A percentile compares a stretch with the other conserved stretches of the same genome.
Evolutionary conservation across 2,113 vertebrate genomes (phyloP).

Genomic region (Rissa tridactyla): DNA sequence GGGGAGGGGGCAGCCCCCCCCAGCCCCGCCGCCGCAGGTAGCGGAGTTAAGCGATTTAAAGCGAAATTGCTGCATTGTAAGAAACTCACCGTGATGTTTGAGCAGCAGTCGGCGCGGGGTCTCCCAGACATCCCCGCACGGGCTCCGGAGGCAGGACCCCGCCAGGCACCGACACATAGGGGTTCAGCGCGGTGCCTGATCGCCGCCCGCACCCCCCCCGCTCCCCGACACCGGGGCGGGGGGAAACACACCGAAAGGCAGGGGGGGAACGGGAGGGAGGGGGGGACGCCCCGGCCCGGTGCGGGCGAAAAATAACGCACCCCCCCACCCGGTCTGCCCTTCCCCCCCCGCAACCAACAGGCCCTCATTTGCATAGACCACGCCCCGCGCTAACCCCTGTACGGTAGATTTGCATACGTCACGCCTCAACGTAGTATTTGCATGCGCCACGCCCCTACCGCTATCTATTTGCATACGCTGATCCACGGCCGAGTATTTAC

Average conservation of each 20-base stretch:
- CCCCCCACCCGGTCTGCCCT: too few relatives aligned
- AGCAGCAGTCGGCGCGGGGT: slow-evolving; percentile 96
- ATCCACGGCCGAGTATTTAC: too few relatives aligned
- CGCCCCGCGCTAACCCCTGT: too few relatives aligned
- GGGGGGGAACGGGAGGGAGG: too few relatives aligned
- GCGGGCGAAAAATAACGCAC: not conserved
- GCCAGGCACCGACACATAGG: slow-evolving; percentile 70
- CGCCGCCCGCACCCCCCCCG: not conserved
- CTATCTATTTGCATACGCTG: too few relatives aligned
- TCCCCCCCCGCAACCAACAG: too few relatives aligned
- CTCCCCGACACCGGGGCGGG: not conserved
- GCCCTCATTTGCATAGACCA: too few relatives aligned
- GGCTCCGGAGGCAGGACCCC: slow-evolving; percentile 91
- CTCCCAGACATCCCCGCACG: slow-evolving; percentile 95
- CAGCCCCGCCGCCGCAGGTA: slow-evolving; percentile 62
- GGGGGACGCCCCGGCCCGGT: not conserved
- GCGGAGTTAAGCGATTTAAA: slow-evolving; percentile 86
- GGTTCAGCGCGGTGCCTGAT: slow-evolving; percentile 71
- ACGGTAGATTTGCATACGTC: too few relatives aligned
- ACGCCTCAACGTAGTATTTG: too few relatives aligned
- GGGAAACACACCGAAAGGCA: too few relatives aligned
- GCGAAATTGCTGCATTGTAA: slow-evolving; percentile 93
- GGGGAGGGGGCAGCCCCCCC: slow-evolving; percentile 1
- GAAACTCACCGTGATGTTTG: slow-evolving; percentile 97
- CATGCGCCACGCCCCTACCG: too few relatives aligned